Percentiles rank a stretch among this genome's conserved stretches.
Conservation (phyloP, 2,113 vertebrate species). For the Tympanuchus pallidicinctus region DNA sequence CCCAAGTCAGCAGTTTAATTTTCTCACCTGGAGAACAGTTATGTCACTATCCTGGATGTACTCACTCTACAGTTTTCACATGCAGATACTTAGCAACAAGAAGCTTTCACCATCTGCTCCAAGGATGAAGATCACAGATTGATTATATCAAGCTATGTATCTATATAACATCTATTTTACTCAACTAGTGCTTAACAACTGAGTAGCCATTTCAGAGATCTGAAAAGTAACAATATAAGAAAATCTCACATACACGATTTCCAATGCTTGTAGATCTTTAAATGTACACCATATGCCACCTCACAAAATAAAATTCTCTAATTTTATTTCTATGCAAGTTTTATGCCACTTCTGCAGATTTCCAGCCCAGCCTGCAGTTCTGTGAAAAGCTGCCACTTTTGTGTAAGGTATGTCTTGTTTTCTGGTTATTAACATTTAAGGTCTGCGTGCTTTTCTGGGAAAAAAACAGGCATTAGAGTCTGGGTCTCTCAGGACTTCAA, state of each 20-base stretch:
- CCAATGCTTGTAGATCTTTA: neutral
- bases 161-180: neutral
- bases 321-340: neutral
- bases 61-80: neutral
- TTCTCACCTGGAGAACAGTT: neutral
- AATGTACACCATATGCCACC: neutral
- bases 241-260: neutral
- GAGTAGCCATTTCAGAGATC: neutral
- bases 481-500: neutral
- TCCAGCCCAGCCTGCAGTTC: neutral
- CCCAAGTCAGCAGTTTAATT: neutral
- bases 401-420: neutral
- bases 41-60: neutral
- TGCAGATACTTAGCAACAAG: neutral
- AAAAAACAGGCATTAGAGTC: neutral
- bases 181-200: neutral
- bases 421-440: neutral
- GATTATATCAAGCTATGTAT: neutral
- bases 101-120: neutral
- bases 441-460: neutral
- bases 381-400: neutral
- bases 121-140: neutral
- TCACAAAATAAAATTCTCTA: neutral
- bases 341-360: neutral
- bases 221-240: neutral